Conservation (phyloP, 2,888 invertebrate genomes). For the Andrena chrysosceles region DNA sequence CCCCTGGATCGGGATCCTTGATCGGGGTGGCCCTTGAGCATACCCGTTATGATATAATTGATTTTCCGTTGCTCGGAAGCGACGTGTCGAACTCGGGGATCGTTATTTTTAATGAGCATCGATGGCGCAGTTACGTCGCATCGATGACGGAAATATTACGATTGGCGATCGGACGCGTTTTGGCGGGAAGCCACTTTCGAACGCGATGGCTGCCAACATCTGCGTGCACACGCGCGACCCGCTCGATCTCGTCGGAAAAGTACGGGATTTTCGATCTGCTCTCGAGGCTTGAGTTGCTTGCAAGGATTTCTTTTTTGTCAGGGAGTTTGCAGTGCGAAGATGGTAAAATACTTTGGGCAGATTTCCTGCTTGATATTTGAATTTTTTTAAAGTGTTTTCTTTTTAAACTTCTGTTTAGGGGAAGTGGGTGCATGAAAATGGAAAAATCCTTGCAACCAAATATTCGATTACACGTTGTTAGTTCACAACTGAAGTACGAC, state of each 20-base stretch:
- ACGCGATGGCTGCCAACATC: conserved; percentile 56
- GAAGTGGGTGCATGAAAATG: too few species aligned
- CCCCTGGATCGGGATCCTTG: too few species aligned
- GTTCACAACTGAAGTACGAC: too few species aligned
- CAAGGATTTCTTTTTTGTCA: background rate
- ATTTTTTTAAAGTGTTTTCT: too few species aligned
- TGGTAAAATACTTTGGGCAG: too few species aligned
- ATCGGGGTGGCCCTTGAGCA: too few species aligned
- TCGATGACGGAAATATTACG: conserved; percentile 59
- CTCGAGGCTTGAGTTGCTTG: background rate
- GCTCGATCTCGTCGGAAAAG: conserved; percentile 47
- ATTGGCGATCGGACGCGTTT: conserved; percentile 46
- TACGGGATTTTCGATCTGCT: conserved; percentile 18
- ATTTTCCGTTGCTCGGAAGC: background rate
- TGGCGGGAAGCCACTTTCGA: conserved; percentile 58
- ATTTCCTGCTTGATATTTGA: too few species aligned
- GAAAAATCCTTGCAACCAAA: too few species aligned
- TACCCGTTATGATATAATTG: background rate
- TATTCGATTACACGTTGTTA: too few species aligned
- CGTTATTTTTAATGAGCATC: background rate
- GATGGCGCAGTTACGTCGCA: conserved; percentile 15
- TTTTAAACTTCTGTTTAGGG: too few species aligned
- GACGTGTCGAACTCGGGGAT: background rate
- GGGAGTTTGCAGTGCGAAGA: too few species aligned
- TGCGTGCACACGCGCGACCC: conserved; percentile 8